These are phyloP conservation scores for Enteromius fasciolatus DNA, from an alignment of 2,797 vertebrate genomes.

Conservation along the genomic window DNA sequence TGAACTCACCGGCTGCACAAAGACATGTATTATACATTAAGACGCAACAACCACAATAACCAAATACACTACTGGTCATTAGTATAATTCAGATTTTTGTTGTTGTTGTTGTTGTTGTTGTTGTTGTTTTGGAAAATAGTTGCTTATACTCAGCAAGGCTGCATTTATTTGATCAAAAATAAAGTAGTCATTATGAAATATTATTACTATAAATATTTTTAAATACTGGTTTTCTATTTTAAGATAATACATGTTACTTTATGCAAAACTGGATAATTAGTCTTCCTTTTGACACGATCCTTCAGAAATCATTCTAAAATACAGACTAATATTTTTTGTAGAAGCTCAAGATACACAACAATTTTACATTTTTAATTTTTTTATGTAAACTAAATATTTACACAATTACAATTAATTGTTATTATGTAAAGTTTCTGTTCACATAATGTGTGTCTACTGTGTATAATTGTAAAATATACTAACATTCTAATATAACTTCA, in stretches of 20 bases:
- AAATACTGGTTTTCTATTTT: neutral
- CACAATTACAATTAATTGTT: no score
- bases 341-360: neutral
- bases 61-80: neutral
- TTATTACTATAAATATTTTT: neutral
- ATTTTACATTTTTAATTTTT: no score
- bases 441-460: no score
- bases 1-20: slow-evolving; percentile 71
- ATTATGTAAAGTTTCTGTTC: no score
- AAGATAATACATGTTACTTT: neutral
- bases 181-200: neutral
- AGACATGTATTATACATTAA: slow-evolving; percentile 34
- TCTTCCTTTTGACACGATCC: neutral
- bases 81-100: neutral
- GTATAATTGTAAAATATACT: no score
- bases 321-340: neutral
- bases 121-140: neutral
- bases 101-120: no score
- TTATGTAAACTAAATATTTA: no score
- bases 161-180: neutral
- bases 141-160: neutral
- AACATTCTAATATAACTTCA: no score
- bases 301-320: neutral
- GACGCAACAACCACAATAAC: neutral
- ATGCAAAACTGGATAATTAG: neutral